Percentiles rank a stretch among this genome's conserved stretches.
Evolutionary conservation across 2,888 invertebrate species (phyloP).

Genomic region (Bombylius discolor): DNA sequence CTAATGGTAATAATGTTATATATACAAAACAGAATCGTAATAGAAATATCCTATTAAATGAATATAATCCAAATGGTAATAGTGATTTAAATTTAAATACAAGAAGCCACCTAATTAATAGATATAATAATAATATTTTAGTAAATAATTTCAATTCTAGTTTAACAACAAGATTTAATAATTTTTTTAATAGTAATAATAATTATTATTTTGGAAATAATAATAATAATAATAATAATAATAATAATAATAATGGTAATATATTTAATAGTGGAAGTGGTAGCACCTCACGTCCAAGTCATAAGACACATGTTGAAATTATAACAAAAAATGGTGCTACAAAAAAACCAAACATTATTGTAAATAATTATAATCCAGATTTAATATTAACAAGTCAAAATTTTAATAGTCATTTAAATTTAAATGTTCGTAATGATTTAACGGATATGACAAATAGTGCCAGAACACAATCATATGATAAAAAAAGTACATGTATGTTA

Average conservation of each 20-base stretch:
- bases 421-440: slow-evolving; percentile 14
- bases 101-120: slow-evolving; percentile 11
- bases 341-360: slow-evolving; percentile 49
- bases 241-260: slow-evolving; percentile 15
- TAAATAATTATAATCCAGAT: slow-evolving; percentile 42
- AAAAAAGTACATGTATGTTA: slow-evolving; percentile 87
- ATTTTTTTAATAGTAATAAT: slow-evolving; percentile 10
- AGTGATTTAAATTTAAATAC: slow-evolving; percentile 14
- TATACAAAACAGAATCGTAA: slow-evolving; percentile 20
- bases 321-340: slow-evolving; percentile 52
- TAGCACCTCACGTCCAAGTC: slow-evolving; percentile 42
- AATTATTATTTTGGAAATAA: neutral
- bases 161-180: slow-evolving; percentile 12
- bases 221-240: slow-evolving; percentile 9
- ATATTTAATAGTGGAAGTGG: slow-evolving; percentile 13
- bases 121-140: slow-evolving; percentile 13
- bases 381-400: slow-evolving; percentile 24
- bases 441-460: slow-evolving; percentile 19
- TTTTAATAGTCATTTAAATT: slow-evolving; percentile 14
- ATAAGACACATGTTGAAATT: slow-evolving; percentile 54
- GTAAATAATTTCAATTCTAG: slow-evolving; percentile 13
- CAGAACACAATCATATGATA: slow-evolving; percentile 42
- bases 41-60: slow-evolving; percentile 22
- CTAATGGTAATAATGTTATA: slow-evolving; percentile 17
- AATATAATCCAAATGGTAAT: slow-evolving; percentile 29